phyloP scores from a whole-genome alignment of 1,140 invertebrate genomes.

The Meloidogyne floridensis region DNA sequence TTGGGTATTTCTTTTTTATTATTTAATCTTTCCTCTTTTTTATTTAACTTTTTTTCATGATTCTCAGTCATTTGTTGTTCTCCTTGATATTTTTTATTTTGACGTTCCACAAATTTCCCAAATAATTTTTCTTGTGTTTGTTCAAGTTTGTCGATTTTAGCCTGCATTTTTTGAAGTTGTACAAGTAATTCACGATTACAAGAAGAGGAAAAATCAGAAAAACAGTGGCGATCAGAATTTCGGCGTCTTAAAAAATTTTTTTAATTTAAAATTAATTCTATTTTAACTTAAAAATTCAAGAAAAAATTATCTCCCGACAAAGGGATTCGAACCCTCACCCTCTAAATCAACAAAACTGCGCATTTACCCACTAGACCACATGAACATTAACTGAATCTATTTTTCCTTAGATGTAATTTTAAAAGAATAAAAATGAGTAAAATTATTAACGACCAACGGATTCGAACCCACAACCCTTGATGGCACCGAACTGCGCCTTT shows the following conservation, averaged over 20 bases:
- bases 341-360: too few species aligned
- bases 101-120: not conserved
- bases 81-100: not conserved
- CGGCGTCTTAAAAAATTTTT: not conserved
- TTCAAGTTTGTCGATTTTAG: slow-evolving; percentile 5
- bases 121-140: not conserved
- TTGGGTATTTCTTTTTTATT: not conserved
- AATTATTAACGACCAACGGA: too few species aligned
- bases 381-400: not conserved
- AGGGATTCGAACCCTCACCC: not conserved
- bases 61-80: not conserved
- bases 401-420: too few species aligned
- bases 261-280: not conserved
- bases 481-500: too few species aligned
- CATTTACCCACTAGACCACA: not conserved
- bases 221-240: not conserved
- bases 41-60: not conserved
- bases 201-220: not conserved
- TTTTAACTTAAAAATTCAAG: too few species aligned
- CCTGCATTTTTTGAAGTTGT: not conserved
- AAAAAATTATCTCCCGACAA: not conserved
- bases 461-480: too few species aligned
- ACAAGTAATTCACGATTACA: not conserved
- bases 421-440: too few species aligned
- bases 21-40: not conserved